phyloP scores from a whole-genome alignment of 1,140 invertebrate species.

The Muscidifurax raptorellus region DNA sequence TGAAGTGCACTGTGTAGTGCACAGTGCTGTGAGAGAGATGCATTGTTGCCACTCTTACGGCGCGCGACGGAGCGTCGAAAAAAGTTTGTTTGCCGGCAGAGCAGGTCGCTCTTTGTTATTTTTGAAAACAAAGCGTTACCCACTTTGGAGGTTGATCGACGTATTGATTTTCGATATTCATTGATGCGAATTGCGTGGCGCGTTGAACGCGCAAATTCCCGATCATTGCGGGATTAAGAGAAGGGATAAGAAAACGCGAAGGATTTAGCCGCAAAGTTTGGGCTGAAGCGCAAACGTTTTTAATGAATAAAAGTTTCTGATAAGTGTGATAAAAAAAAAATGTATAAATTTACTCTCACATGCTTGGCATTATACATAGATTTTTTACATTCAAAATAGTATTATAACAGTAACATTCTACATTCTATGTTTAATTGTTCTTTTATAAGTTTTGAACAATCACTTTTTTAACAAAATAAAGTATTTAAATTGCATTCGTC shows the following conservation, averaged over 20 bases:
- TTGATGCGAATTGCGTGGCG: too few relatives aligned
- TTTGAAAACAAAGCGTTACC: neutral
- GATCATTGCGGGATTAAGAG: too few relatives aligned
- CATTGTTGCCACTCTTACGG: slow-evolving; percentile 13
- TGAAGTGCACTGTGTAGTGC: neutral
- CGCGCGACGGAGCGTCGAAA: neutral
- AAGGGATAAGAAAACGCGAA: too few relatives aligned
- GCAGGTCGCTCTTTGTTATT: neutral
- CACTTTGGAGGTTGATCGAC: neutral
- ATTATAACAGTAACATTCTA: slow-evolving; percentile 2
- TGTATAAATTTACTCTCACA: neutral
- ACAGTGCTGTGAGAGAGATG: neutral
- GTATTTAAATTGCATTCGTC: neutral
- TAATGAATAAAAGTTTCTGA: neutral
- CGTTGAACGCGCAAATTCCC: too few relatives aligned
- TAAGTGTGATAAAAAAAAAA: neutral
- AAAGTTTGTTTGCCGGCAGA: neutral
- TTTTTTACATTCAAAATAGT: neutral
- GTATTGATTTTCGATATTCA: neutral
- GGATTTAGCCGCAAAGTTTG: too few relatives aligned
- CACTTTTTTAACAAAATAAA: neutral
- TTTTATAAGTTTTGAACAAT: neutral
- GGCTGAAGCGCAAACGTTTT: neutral
- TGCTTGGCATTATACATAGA: neutral
- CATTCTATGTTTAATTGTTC: neutral